Evolutionary conservation across 2,888 invertebrate genomes (phyloP).

Genomic region (Ptychoptera contaminata): DNA sequence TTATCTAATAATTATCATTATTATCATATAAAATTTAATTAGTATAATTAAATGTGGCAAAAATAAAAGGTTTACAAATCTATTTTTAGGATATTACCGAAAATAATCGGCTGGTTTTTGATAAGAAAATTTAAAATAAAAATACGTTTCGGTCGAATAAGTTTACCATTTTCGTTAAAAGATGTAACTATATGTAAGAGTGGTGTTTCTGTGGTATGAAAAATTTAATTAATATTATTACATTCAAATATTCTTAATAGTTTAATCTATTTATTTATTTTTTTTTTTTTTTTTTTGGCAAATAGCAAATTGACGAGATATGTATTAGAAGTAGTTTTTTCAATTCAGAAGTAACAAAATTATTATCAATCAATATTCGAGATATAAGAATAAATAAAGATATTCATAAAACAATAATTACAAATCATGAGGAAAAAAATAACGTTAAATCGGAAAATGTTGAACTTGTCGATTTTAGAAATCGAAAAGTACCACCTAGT

Average conservation of each 20-base stretch:
- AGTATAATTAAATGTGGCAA: not conserved
- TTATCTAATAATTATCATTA: too few species aligned
- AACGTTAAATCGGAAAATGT: not conserved
- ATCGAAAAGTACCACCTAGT: constrained; percentile 60
- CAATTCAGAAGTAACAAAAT: constrained; percentile 74
- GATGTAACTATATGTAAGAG: constrained; percentile 69
- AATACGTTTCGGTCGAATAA: constrained; percentile 64
- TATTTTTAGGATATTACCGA: constrained; percentile 54
- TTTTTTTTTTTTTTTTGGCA: constrained; percentile 10
- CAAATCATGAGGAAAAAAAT: not conserved
- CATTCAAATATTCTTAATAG: not conserved
- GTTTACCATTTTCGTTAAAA: constrained; percentile 62
- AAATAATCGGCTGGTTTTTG: constrained; percentile 61
- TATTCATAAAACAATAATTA: constrained; percentile 34
- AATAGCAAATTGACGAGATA: constrained; percentile 71
- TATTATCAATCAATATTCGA: constrained; percentile 64
- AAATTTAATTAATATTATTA: not conserved
- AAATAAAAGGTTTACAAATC: constrained; percentile 4
- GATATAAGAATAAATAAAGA: constrained; percentile 71
- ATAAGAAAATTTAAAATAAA: constrained; percentile 65
- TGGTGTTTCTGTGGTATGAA: constrained; percentile 58
- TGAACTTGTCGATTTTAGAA: constrained; percentile 46
- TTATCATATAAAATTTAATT: too few species aligned
- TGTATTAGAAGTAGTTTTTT: constrained; percentile 75
- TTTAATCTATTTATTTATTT: not conserved